Conservation (phyloP, 2,113 vertebrate genomes). For the Zosterops lateralis region DNA sequence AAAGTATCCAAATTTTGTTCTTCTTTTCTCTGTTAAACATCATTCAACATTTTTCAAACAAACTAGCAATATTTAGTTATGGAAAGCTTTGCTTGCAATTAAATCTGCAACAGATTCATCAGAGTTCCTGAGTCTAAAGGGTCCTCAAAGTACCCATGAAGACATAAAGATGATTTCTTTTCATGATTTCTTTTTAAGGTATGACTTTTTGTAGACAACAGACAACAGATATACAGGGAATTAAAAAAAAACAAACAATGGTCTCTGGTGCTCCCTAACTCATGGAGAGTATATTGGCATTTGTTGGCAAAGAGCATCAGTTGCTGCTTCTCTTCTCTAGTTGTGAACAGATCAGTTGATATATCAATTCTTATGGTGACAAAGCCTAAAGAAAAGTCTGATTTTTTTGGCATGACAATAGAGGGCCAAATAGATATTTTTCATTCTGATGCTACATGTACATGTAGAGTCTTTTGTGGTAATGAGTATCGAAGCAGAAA, state of each 20-base stretch:
- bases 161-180: neutral
- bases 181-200: neutral
- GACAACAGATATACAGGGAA: neutral
- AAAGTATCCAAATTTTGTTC: neutral
- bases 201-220: neutral
- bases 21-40: neutral
- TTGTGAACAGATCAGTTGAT: neutral
- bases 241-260: neutral
- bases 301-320: neutral
- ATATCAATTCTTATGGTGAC: neutral
- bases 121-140: neutral
- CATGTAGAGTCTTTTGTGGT: neutral
- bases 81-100: neutral
- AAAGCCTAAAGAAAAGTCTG: neutral
- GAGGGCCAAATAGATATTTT: neutral
- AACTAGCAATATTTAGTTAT: neutral
- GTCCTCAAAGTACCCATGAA: neutral
- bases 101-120: neutral
- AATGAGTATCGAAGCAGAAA: neutral
- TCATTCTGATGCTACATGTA: neutral
- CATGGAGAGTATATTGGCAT: neutral
- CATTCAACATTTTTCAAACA: neutral
- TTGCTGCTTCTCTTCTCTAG: neutral
- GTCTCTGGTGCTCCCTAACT: neutral
- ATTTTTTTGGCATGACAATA: neutral